Percentiles rank a stretch among this genome's conserved stretches.
phyloP scores from a whole-genome alignment of 2,113 vertebrate species.

The Dasyornis broadbenti region DNA sequence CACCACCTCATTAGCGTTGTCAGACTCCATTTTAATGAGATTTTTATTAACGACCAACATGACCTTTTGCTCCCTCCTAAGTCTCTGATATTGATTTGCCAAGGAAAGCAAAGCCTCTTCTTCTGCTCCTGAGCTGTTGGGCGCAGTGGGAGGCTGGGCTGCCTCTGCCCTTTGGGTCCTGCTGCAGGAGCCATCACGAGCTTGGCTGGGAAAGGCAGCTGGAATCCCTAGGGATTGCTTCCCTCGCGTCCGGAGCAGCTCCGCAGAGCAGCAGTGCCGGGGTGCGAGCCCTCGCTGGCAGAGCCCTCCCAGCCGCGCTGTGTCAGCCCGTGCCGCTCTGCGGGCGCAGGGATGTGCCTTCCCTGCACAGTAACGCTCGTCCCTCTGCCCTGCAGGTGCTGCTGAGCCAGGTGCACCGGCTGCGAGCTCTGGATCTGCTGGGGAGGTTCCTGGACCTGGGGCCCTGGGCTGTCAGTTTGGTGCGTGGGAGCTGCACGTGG shows the following conservation, averaged over 20 bases:
- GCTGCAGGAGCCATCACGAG: accelerated
- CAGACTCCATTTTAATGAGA: constrained; percentile 58
- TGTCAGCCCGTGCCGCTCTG: not conserved
- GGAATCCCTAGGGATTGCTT: not conserved
- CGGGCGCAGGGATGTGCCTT: not conserved
- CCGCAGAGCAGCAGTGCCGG: accelerated
- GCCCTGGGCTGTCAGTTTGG: constrained; percentile 97
- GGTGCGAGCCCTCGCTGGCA: not conserved
- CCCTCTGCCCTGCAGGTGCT: constrained; percentile 82
- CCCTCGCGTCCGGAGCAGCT: not conserved
- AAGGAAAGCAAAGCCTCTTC: constrained; percentile 21
- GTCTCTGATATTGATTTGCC: constrained; percentile 27
- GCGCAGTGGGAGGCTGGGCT: not conserved
- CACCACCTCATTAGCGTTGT: constrained; percentile 44
- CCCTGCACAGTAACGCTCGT: accelerated
- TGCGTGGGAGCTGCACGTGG: constrained; percentile 39
- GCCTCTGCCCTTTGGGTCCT: not conserved
- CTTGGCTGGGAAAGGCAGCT: not conserved
- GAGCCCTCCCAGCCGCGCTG: not conserved
- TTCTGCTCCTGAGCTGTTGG: not conserved
- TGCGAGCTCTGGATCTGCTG: constrained; percentile 90
- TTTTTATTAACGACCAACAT: constrained; percentile 59
- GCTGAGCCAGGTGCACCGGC: constrained; percentile 94
- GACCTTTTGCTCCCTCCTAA: constrained; percentile 50
- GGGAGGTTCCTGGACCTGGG: constrained; percentile 95